phyloP scores from a whole-genome alignment of 2,797 vertebrate genomes.

The Xyrichtys novacula region DNA sequence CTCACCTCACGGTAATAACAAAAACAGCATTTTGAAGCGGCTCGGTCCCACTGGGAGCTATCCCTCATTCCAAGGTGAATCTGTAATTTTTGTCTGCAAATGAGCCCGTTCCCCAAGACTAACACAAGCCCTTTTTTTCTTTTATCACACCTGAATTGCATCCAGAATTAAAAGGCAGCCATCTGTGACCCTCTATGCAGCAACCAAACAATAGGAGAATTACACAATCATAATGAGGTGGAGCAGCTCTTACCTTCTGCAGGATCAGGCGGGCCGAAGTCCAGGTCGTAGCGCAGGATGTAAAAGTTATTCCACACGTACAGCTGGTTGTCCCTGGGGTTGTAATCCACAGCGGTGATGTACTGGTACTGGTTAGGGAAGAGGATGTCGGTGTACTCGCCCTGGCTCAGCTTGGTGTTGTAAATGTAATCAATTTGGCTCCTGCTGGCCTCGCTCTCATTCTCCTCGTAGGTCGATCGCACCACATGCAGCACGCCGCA shows the following conservation, averaged over 20 bases:
- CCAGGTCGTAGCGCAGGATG: slow-evolving; percentile 95
- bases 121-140: slow-evolving; percentile 62
- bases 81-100: slow-evolving; percentile 82
- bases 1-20: slow-evolving; percentile 75
- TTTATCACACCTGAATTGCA: slow-evolving; percentile 73
- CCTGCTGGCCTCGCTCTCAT: slow-evolving; percentile 93
- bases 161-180: slow-evolving; percentile 78
- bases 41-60: slow-evolving; percentile 57
- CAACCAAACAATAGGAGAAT: slow-evolving; percentile 57
- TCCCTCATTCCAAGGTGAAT: slow-evolving; percentile 72
- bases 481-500: slow-evolving; percentile 98
- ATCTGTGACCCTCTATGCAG: slow-evolving; percentile 61
- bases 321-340: slow-evolving; percentile 97
- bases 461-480: slow-evolving; percentile 97
- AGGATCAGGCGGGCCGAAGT: slow-evolving; percentile 96
- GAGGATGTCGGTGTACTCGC: slow-evolving; percentile 91
- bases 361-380: slow-evolving; percentile 99
- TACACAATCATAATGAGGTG: slow-evolving; percentile 35
- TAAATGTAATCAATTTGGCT: slow-evolving; percentile 96
- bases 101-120: slow-evolving; percentile 74
- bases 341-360: slow-evolving; percentile 99
- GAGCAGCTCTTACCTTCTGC: slow-evolving; percentile 90
- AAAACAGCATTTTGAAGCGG: slow-evolving; percentile 37
- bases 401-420: slow-evolving; percentile 93
- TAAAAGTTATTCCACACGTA: slow-evolving; percentile 99